Evolutionary conservation across 2,888 invertebrate species (phyloP), one percentile per base, ranked within the genome.

Genomic region (Crocallis elinguaria): DNA sequence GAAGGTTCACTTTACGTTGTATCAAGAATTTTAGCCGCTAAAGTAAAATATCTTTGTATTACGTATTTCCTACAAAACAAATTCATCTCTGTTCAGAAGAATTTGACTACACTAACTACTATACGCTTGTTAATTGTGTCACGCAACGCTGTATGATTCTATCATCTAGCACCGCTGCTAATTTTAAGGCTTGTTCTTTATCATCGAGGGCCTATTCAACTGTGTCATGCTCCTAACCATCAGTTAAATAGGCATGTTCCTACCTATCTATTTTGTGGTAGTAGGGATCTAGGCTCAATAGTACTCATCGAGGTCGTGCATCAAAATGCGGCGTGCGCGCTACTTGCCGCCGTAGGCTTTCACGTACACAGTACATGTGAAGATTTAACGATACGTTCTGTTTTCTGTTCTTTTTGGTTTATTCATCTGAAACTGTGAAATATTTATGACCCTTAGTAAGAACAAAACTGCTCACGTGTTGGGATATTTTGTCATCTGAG

Each of bases 301-400:
- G 49, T 64, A 56, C 62, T 64, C 46, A 52, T 46, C 46, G 17
- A 25, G 27, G 32, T 48, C 53, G 53, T 52, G 60, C 62, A 71
- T 73, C 68, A 69, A 62, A 67, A 75, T 73, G 72, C 73, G 67
- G 61, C 63, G 64, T 69, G 69, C 67, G 71, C 66, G 67, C 49
- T 49, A 56, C 48, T 43, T 17, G 39, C 45, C 37, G 21, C 37
- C 37, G 21, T 60, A 68, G 69, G 64, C 66, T 69, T 74, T 62
- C 64, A 66, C 70, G 67, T 62, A 52, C 33, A 32, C 44, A 36
- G 21, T 23, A 35, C 39, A 52, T 46, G 37, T 27, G 13, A 14
- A 48, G 51, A 51, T 44, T 50, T 56, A 57, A 61, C 56, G 58
- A 58, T 63, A 45, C 12, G 13, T 12, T 29, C 23, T 45, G 16